Base-by-base conservation (phyloP, 2,113 vertebrate genomes). In the Gulo gulo region DNA sequence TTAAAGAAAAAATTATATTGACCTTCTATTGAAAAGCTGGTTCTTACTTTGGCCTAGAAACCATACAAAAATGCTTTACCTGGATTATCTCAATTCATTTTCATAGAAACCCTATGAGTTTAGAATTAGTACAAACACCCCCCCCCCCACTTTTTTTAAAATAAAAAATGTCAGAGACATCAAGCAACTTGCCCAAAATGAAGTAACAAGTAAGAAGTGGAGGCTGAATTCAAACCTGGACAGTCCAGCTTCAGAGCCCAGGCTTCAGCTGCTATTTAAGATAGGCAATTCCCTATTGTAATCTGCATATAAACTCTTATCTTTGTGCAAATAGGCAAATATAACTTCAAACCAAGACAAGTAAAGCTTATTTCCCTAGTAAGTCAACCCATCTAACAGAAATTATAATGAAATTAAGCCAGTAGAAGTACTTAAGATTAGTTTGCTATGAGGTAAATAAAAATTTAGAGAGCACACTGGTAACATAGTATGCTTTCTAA, bases 1-100 rank as follows among this genome's bases (percentile, higher is more conserved):
- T 83, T 95, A 86, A 82, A 94, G 67, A 90, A 79, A 52, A 81
- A 91, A 92, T 31, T 84, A 0, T 87, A 34, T 93, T 91, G 36
- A 91, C 42, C 11, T 59, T 92, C 87, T 69, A 24, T 87, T 88
- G 36, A 81, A 52, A 92, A 76, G 9, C 73, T 81, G 69, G 55
- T 90, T 92, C 61, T 69, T 90, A 31, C 45, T 95, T 7, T 63
- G 24, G 18, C 23, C 50, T 50, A 31, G 61, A 21, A 21, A 74
- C 29, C 31, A 29, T 63, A 73, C 18, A 47, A 16, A 88, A 93
- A 52, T 90, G 24, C 2, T 84, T 95, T 57, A 50, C 13, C 52
- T 95, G 42, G 4, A 39, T 74, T 84, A 63, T 95, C 47, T 50
- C n/a, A 45, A 0, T 52, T 84, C 84, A 63, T 73, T 29, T 71